phyloP scores from a whole-genome alignment of 2,888 invertebrate species.

The Cecidostiba fungosa region DNA sequence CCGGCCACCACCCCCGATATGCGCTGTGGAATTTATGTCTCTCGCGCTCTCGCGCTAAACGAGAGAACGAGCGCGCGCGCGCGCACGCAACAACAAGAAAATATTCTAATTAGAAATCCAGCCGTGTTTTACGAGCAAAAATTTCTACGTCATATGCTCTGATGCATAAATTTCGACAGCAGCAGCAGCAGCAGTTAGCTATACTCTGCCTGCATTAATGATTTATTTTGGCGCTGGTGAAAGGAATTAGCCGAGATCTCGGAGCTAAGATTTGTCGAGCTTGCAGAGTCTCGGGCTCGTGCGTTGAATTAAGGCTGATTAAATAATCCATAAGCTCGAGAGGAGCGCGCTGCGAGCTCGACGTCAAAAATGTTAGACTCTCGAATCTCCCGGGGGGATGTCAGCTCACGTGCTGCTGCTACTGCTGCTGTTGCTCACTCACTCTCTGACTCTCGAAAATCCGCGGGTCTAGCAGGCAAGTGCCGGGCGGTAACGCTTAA shows the following conservation, averaged over 20 bases:
- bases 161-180: not conserved
- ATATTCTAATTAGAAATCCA: slow-evolving; percentile 23
- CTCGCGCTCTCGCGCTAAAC: not conserved
- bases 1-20: slow-evolving; percentile 7
- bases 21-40: slow-evolving; percentile 39
- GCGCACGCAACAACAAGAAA: not conserved
- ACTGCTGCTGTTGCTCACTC: not conserved
- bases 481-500: slow-evolving; percentile 41
- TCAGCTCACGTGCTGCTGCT: slow-evolving; percentile 32
- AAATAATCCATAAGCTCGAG: slow-evolving; percentile 37
- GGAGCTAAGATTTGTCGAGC: not conserved
- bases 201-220: not conserved
- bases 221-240: not conserved
- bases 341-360: not conserved
- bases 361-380: slow-evolving; percentile 27
- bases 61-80: not conserved
- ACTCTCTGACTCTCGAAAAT: slow-evolving; percentile 32
- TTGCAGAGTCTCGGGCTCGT: not conserved
- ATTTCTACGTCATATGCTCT: not conserved
- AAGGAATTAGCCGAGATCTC: slow-evolving; percentile 11
- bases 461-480: slow-evolving; percentile 23
- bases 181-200: not conserved
- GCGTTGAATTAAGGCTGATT: slow-evolving; percentile 36
- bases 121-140: not conserved
- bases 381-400: slow-evolving; percentile 24